Base-by-base conservation (phyloP, 2,113 vertebrate genomes). In the Cyprinodon variegatus region DNA sequence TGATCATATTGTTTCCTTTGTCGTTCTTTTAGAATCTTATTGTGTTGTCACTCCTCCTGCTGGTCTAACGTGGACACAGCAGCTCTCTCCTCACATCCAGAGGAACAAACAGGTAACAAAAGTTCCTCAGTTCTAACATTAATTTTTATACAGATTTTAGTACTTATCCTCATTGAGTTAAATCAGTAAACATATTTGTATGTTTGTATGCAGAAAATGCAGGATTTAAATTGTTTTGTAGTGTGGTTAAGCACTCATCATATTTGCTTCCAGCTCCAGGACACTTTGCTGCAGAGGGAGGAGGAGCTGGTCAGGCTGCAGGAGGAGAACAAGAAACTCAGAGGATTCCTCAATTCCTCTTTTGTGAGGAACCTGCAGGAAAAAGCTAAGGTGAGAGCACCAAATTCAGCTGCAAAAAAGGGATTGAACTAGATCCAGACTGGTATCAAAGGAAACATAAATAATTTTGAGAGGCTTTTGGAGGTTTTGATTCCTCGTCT, bases 251-350 rank as follows among this genome's bases (percentile, higher is more conserved):
- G 14, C 14, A 15, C 43, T 40, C 3, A 9, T 13, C n/a, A 53
- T 9, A 29, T 17, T 53, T 15, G 46, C 1, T 14, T 83, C 38
- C 91, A 99, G 98, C 96, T 99, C 14, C 97, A 97, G 91, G 97
- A 99, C 79, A 96, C 95, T 12, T 88, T 99, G 82, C 87, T 96
- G 71, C 97, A 98, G 93, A 96, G 96, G 82, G 98, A 99, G 86
- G 97, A 98, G 89, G 96, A 99, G 91, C 94, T 99, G 76, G 95
- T 94, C 75, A 89, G 95, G 38, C 90, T 99, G 61, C 97, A 98
- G 48, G 96, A 97, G 72, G 98, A 99, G 87, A 99, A 99, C 91
- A 93, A 90, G 85, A 96, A 96, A 72, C 96, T 99, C 41, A 93
- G 95, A 84, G 92, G 95, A 74, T 98, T 98, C 91, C 91, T 99